Evolutionary conservation across 2,113 vertebrate genomes (phyloP).

Genomic region (Heterocephalus glaber): DNA sequence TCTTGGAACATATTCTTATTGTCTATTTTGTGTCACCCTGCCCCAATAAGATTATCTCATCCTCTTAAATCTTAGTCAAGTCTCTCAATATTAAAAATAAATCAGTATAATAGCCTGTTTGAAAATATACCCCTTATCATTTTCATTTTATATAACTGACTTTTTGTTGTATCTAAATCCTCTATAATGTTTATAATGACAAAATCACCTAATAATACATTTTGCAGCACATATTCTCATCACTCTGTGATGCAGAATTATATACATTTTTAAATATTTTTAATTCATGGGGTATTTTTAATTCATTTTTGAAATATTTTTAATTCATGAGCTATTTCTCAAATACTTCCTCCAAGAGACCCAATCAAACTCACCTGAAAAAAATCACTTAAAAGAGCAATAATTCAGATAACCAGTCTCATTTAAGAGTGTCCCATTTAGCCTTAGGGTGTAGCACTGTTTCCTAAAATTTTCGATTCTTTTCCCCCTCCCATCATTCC

Average conservation of each 20-base stretch:
- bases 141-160: neutral
- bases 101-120: neutral
- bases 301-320: too few species aligned
- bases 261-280: too few species aligned
- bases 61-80: neutral
- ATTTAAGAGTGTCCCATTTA: neutral
- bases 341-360: neutral
- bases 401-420: neutral
- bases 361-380: neutral
- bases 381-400: neutral
- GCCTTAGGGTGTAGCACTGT: neutral
- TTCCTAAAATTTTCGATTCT: neutral
- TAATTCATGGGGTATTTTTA: too few species aligned
- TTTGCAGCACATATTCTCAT: neutral
- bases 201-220: neutral
- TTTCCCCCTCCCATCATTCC: neutral
- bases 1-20: neutral
- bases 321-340: neutral
- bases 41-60: neutral
- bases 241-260: too few species aligned
- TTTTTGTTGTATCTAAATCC: neutral
- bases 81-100: constrained; percentile 16
- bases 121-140: neutral
- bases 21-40: neutral
- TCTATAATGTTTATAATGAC: neutral